Conservation (phyloP, 2,888 invertebrate species). For the Oxytorus armatus region DNA sequence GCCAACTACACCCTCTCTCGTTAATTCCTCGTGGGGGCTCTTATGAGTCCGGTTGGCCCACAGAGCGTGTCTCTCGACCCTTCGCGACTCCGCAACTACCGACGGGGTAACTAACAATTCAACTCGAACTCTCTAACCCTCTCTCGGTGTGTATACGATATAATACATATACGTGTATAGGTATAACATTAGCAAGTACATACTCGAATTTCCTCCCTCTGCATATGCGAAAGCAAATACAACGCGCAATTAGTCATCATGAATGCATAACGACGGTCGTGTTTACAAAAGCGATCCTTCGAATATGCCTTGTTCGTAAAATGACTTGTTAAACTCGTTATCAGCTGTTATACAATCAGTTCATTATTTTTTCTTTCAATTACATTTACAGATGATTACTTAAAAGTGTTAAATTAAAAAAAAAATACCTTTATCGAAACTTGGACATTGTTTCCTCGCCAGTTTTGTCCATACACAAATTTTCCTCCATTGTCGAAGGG, state of each 20-base stretch:
- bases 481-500: too few species aligned
- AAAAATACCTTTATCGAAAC: too few species aligned
- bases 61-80: conserved; percentile 22
- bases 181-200: conserved; percentile 2
- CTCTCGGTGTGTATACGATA: background rate
- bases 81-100: conserved; percentile 39
- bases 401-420: too few species aligned
- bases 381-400: background rate
- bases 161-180: background rate
- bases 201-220: background rate
- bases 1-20: conserved; percentile 35
- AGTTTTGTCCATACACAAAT: too few species aligned
- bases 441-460: too few species aligned
- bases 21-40: conserved; percentile 59
- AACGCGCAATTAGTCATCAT: conserved; percentile 32
- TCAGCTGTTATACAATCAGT: conserved; percentile 10
- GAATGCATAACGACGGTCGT: conserved; percentile 35
- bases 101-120: conserved; percentile 46
- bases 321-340: conserved; percentile 25
- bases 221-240: conserved; percentile 30
- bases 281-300: conserved; percentile 5
- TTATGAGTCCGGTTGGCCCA: conserved; percentile 30
- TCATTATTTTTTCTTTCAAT: too few species aligned
- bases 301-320: conserved; percentile 35
- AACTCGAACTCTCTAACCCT: conserved; percentile 28